phyloP scores from a whole-genome alignment of 2,797 vertebrate species.

The Acomys russatus region DNA sequence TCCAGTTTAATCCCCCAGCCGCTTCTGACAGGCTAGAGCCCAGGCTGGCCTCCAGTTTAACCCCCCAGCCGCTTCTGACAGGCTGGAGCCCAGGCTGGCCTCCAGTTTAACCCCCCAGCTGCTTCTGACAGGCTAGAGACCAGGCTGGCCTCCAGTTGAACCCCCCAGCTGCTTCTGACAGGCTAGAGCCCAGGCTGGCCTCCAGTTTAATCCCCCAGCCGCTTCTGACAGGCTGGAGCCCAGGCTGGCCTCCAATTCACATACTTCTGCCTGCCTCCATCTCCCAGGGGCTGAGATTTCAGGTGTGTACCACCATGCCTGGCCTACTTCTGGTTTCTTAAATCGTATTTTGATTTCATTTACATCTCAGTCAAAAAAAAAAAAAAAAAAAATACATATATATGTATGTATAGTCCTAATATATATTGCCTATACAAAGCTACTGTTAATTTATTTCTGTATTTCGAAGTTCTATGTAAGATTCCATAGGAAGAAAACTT shows the following conservation, averaged over 20 bases:
- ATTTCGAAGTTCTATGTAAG: neutral
- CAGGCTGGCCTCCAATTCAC: too few species aligned
- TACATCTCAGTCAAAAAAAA: neutral
- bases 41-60: neutral
- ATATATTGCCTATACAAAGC: neutral
- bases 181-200: too few species aligned
- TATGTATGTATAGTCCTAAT: too few species aligned
- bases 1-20: neutral
- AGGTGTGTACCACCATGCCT: neutral
- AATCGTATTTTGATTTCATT: neutral
- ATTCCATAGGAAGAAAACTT: neutral
- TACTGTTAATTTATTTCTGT: neutral
- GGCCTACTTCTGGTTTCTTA: neutral
- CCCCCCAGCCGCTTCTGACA: too few species aligned
- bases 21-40: neutral
- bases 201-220: too few species aligned
- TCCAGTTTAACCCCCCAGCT: neutral
- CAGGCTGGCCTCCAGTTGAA: neutral
- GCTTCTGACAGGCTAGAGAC: neutral
- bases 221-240: too few species aligned
- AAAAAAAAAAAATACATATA: neutral
- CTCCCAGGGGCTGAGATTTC: neutral
- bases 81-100: neutral
- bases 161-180: too few species aligned
- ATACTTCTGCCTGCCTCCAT: neutral